Base-by-base conservation (phyloP, 2,888 invertebrate genomes). In the Lithophane socia region DNA sequence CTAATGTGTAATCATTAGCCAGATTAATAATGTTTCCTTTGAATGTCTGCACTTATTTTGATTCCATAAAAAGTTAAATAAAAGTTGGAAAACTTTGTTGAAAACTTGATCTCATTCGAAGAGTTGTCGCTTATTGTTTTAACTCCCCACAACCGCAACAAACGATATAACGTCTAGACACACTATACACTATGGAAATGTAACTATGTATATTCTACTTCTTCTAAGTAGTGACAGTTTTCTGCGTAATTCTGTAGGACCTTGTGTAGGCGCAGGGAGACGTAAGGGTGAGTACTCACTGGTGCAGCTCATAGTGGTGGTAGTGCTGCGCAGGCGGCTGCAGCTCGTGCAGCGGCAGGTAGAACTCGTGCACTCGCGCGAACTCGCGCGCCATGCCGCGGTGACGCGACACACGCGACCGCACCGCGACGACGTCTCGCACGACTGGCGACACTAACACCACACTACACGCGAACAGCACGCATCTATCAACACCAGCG, bases 311-410 rank as follows among this genome's bases (percentile, higher is more conserved):
- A 87, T 91, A 94, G 24, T 84, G 86, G 60, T 91, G 88, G 78
- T 90, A 92, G 58, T 88, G 88, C 13, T 87, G 87, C 16, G 89
- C 65, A 12, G 92, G 86, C 18, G 90, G 91, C 79, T 93, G 93
- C 85, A 94, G 71, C 37, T 94, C 94, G 75, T 93, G 93, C 79
- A 93, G 79, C 42, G 92, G 92, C 77, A 93, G 29, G 85, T 92
- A 94, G 83, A 87, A 92, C 37, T 93, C 93, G 75, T 93, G 93
- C n/a, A 91, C 88, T 8, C 92, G 92, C 77, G 90, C 78, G 84
- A 87, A 93, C 9, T 94, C 93, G 74, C 91, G 92, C 87, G 94
- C 90, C 94, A 94, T 94, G 75, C 77, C 89, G 86, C 76, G 80
- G 29, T 52, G 66, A 49, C 75, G 73, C 73, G 68, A 70, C 70